These are phyloP conservation scores for Pterocles orientalis DNA, from an alignment of 2,113 vertebrate genomes.

Conservation along the genomic window DNA sequence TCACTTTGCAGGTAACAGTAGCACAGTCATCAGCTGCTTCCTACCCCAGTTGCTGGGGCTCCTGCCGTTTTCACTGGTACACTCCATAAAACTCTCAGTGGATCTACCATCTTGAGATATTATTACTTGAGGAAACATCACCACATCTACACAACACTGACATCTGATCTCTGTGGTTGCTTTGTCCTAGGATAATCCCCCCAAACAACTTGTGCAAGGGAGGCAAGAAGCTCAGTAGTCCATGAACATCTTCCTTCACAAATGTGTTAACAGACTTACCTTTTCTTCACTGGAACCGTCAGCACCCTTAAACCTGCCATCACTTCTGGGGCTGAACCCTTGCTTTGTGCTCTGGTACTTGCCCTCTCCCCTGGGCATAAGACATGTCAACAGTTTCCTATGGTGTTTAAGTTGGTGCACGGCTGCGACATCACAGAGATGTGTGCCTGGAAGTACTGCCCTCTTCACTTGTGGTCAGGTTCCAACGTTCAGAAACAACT, in stretches of 20 bases:
- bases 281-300: neutral
- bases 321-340: neutral
- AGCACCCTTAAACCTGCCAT: neutral
- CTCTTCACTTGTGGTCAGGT: neutral
- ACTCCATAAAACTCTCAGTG: neutral
- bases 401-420: neutral
- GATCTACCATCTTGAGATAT: neutral
- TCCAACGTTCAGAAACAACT: neutral
- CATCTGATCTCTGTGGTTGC: neutral
- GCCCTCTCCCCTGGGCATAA: neutral
- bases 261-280: neutral
- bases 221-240: neutral
- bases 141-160: neutral
- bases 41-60: neutral
- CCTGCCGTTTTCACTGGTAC: neutral
- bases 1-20: neutral
- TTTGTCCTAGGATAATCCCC: neutral
- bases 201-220: neutral
- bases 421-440: neutral
- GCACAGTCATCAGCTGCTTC: neutral
- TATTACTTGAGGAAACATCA: neutral
- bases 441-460: neutral
- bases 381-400: accelerated
- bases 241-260: neutral
- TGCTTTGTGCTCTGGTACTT: neutral